Evolutionary conservation across 2,888 invertebrate species (phyloP).

Genomic region (Apodemia hepburni): DNA sequence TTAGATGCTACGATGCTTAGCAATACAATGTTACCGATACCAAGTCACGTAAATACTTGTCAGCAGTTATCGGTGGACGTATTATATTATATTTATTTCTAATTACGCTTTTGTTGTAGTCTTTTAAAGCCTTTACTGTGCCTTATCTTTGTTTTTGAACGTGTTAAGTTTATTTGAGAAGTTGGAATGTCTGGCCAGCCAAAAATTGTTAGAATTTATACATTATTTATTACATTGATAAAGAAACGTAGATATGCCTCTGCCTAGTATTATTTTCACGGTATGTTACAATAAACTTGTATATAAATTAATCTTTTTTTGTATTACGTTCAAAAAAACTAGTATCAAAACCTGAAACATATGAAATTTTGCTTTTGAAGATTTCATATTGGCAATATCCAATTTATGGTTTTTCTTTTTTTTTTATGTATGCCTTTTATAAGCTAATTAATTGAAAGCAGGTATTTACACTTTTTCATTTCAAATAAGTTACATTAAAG

Average conservation of each 20-base stretch:
- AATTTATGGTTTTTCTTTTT: no score
- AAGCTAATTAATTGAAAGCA: no score
- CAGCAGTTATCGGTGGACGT: constrained; percentile 54
- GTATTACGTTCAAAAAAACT: no score
- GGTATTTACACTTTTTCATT: no score
- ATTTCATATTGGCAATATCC: no score
- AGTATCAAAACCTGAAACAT: no score
- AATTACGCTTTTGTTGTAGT: constrained; percentile 62
- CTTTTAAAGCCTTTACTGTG: constrained; percentile 55
- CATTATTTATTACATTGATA: neutral
- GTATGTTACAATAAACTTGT: no score
- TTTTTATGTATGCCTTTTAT: no score
- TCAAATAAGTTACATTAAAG: no score
- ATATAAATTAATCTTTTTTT: no score
- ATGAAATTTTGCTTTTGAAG: no score
- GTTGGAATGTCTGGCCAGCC: constrained; percentile 11
- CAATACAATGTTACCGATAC: constrained; percentile 46
- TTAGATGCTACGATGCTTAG: constrained; percentile 25
- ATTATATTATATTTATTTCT: constrained; percentile 43
- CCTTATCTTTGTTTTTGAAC: constrained; percentile 38
- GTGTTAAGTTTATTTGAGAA: constrained; percentile 16
- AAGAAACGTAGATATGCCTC: constrained; percentile 3
- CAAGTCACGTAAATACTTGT: constrained; percentile 34
- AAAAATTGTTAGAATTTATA: neutral
- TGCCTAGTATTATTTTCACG: neutral